Base-by-base conservation (phyloP, 2,888 invertebrate species). In the Erpobdella octoculata region DNA sequence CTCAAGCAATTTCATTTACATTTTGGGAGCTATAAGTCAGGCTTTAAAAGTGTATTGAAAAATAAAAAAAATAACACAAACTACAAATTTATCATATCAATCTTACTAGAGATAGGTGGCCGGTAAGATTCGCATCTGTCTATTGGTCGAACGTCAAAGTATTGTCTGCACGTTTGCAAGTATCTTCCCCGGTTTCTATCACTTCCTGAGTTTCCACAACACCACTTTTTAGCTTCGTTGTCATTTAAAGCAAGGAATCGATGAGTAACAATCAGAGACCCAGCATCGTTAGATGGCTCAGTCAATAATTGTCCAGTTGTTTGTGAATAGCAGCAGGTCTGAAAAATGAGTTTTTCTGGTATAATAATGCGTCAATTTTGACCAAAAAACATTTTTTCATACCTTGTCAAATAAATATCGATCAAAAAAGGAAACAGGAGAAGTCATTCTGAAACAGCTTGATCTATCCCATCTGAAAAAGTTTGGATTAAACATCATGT, bases 291-390 rank as follows among this genome's bases (percentile, higher is more conserved):
- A 12, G 38, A 28, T 18, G 59, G 62, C 25, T 33, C 38, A 12
- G 62, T 48, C 6, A 73, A 53, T 1, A 73, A 65, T 3, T 61
- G 21, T 0, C 70, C 70, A 18, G 25, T 33, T 15, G 21, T 41
- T 35, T 33, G 9, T 15, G 25, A 35, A 65, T 73, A 73, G 64
- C 72, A 73, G 62, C 72, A 73, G 35, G 48, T 53, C 71, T 71
- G 67, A 0, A 36, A 38, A 36, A 18, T 25, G n/a, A 48, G 4
- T 48, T 6, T 3, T 3, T 21, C 21, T 21, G 8, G 9, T 53
- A 12, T 1, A n/a, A 18, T 6, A 53, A 53, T 53, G 21, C 53
- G 1, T 12, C 18, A 21, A 48, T 21, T 53, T 53, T 53, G 8
- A 25, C 53, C 12, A 18, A 25, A 5, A 15, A 53, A 53, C 28